Percentiles rank a stretch among this genome's conserved stretches.
Evolutionary conservation across 2,113 vertebrate species (phyloP).

Genomic region (Rana temporaria): DNA sequence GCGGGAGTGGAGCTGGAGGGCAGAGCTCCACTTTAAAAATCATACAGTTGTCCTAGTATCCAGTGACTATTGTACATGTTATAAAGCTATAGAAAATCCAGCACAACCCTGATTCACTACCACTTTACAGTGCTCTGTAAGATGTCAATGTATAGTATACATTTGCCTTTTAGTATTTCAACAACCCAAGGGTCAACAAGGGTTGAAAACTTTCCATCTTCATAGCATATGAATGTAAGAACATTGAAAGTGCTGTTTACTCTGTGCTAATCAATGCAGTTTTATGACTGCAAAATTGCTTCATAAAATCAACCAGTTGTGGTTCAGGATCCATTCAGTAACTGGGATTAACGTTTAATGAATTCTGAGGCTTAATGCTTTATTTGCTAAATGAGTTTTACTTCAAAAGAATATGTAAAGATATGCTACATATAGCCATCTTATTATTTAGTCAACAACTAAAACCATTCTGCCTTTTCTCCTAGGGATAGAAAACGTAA

Average conservation of each 20-base stretch:
- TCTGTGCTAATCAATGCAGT: slow-evolving; percentile 19
- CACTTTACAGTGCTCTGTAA: too few relatives aligned
- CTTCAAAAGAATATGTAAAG: slow-evolving; percentile 56
- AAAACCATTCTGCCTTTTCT: slow-evolving; percentile 46
- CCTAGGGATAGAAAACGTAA: slow-evolving; percentile 59
- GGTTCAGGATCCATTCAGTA: slow-evolving; percentile 41
- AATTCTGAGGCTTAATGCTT: slow-evolving; percentile 49
- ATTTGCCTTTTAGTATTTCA: too few relatives aligned
- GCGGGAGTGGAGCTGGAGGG: too few relatives aligned
- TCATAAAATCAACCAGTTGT: slow-evolving; percentile 51
- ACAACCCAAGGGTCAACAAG: neutral
- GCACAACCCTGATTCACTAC: too few relatives aligned
- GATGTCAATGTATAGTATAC: too few relatives aligned
- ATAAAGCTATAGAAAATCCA: too few relatives aligned
- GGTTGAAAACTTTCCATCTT: neutral
- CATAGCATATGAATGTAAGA: neutral
- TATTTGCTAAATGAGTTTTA: slow-evolving; percentile 51
- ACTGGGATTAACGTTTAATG: slow-evolving; percentile 48
- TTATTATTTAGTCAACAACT: slow-evolving; percentile 47
- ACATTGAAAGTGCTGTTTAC: slow-evolving; percentile 26
- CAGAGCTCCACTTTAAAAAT: too few relatives aligned
- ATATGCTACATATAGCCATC: slow-evolving; percentile 52
- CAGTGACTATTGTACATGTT: too few relatives aligned
- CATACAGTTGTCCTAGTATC: too few relatives aligned
- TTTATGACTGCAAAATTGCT: slow-evolving; percentile 48